Base-by-base conservation (phyloP, 2,113 vertebrate species). In the Theropithecus gelada region DNA sequence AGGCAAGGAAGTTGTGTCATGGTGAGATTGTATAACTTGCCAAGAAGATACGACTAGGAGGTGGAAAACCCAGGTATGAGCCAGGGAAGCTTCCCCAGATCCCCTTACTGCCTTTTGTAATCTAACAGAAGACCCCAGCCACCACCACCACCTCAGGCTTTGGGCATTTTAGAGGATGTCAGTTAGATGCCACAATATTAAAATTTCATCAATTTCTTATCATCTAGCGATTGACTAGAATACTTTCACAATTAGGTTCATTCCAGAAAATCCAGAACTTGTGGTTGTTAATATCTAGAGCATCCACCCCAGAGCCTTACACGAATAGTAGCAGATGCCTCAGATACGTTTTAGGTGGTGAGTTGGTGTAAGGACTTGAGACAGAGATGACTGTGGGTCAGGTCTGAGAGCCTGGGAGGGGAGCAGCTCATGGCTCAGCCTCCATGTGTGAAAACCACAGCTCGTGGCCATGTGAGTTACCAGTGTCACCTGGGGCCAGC, bases 401-500 rank as follows among this genome's bases (percentile, higher is more conserved):
- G 80, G 35, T 57, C 48, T 76, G n/a, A 64, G 30, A 23, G 45
- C 50, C 84, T 43, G 30, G 52, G 52, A 83, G 25, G 50, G 20
- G 30, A 35, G 64, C 1, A n/a, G 43, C 48, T 50, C 0, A 1
- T 2, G 14, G 78, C 9, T 30, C 68, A 61, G 0, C 25, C 22
- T 55, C 40, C 38, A 3, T 0, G 3, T 23, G 2, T 32, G 45
- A n/a, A 57, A 85, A 38, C 9, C 0, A 2, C 23, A 6, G 27
- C 25, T 40, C 0, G 2, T 79, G 23, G 70, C 30, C 9, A 3
- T 38, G 64, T 80, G 27, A 20, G 52, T 50, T 90, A 11, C 73
- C 66, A 61, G 17, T n/a, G 3, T 87, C 57, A 16, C 25, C 57
- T n/a, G 13, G 50, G 55, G 40, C 23, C 17, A 57, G 52, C 38